These are phyloP conservation scores for Rattus rattus DNA, from an alignment of 2,113 vertebrate species.

Conservation along the genomic window DNA sequence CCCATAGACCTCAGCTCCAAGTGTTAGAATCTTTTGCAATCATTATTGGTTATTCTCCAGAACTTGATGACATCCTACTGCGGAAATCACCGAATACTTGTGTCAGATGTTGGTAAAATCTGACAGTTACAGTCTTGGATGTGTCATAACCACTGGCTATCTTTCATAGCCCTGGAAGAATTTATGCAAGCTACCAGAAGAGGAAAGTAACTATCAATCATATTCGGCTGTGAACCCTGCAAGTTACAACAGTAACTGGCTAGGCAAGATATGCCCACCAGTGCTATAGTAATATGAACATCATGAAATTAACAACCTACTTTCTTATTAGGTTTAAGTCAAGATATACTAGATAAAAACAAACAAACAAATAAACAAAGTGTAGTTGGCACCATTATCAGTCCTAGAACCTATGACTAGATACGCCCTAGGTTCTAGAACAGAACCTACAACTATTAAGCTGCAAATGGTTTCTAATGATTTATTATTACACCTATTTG, in stretches of 20 bases:
- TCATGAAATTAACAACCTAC: no score
- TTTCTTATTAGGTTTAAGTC: not conserved
- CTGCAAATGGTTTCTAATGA: not conserved
- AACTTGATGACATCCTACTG: not conserved
- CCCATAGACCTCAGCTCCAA: not conserved
- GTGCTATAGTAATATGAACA: not conserved
- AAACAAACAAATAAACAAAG: no score
- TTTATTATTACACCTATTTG: not conserved
- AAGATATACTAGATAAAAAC: not conserved
- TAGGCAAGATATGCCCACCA: not conserved
- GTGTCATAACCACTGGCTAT: not conserved
- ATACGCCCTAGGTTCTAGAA: not conserved
- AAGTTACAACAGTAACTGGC: not conserved
- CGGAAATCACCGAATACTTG: no score
- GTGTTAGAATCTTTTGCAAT: not conserved
- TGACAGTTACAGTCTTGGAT: not conserved
- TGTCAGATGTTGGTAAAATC: not conserved
- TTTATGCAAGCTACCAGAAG: not conserved
- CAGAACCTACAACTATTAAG: not conserved
- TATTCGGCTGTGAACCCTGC: not conserved
- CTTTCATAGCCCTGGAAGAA: not conserved
- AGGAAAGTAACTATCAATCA: not conserved
- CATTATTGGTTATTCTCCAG: not conserved
- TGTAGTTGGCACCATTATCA: not conserved
- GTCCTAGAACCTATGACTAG: not conserved